Conservation (phyloP, 1,140 invertebrate genomes). For the Solen grandis region DNA sequence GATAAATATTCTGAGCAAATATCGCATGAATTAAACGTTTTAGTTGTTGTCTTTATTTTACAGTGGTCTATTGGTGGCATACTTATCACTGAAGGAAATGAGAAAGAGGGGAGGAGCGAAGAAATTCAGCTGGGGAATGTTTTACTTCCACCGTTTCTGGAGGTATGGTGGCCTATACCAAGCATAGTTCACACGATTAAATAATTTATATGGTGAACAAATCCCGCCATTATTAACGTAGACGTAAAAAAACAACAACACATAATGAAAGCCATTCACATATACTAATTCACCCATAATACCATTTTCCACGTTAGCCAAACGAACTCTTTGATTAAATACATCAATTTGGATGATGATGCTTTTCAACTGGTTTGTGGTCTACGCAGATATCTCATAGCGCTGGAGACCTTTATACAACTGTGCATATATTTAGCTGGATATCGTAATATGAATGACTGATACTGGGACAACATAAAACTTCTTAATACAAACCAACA, state of each 20-base stretch:
- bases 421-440: no score
- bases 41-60: background rate
- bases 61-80: no score
- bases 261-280: background rate
- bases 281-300: background rate
- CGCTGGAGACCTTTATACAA: no score
- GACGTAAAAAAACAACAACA: background rate
- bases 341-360: no score
- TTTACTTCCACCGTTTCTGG: no score
- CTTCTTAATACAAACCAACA: background rate
- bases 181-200: background rate
- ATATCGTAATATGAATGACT: no score
- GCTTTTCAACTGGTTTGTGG: no score
- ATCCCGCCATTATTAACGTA: background rate
- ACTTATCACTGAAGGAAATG: no score
- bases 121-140: constrained; percentile 64
- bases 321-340: background rate
- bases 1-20: background rate
- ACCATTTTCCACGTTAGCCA: constrained; percentile 8
- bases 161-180: constrained; percentile 1
- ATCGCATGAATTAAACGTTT: background rate
- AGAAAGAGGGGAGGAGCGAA: constrained; percentile 64
- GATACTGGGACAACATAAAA: background rate
- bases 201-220: background rate
- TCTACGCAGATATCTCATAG: no score